Base-by-base conservation (phyloP, 1,140 invertebrate genomes). In the Drosophila nannoptera region DNA sequence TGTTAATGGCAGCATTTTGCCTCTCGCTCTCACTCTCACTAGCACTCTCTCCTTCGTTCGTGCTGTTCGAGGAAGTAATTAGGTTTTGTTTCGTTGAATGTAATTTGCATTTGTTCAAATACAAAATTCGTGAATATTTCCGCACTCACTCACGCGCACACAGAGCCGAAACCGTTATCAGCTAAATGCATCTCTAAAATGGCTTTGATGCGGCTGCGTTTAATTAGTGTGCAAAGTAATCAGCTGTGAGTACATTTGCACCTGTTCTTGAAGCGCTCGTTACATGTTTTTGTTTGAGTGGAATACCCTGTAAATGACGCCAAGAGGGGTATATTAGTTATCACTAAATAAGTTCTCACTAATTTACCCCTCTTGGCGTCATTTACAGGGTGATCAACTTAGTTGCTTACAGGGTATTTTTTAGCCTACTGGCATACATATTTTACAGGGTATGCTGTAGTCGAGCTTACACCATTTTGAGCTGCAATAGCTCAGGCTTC, bases 61-160 rank as follows among this genome's bases (percentile, higher is more conserved):
- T 73, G 42, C 54, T 63, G 35, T 46, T 66, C 38, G 52, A 69
- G 62, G 22, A 22, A 69, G 65, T 53, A 58, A 38, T 31, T 46
- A 8, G 22, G 48, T 35, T 36, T 49, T 54, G 40, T 58, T 43
- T 64, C 62, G 52, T 48, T 52, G 46, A 66, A 54, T 71, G 62
- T 66, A 53, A 83, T 75, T 78, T 83, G 75, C 68, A 78, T 83
- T 73, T 66, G 22, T 22, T 65, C 68, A 53, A 75, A 68, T 75
- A 46, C 46, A 22, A 22, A 22, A 35, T 59, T 69, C 40, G 42
- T 38, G 53, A 77, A 49, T 35, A 49, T 72, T 83, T 83, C 78
- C 80, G 59, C 65, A 66, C 14, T 64, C 12, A 73, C 12, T 2
- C 22, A 22, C 22, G 3, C 22, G 3, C 22, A 22, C 22, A 22